phyloP scores from a whole-genome alignment of 2,888 invertebrate genomes.

The Ceriagrion tenellum region DNA sequence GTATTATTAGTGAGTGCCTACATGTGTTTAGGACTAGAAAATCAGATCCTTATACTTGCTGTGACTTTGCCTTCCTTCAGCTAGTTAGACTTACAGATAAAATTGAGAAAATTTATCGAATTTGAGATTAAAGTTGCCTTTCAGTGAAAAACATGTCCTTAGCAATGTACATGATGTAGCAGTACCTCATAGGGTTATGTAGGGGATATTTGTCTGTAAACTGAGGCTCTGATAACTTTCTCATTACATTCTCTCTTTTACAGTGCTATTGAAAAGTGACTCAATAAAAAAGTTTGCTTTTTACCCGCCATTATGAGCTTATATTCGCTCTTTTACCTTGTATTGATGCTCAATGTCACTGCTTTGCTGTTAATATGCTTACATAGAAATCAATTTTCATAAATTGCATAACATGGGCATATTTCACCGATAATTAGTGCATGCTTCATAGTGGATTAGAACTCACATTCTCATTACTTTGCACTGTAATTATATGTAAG shows the following conservation, averaged over 20 bases:
- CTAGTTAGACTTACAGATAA: too few relatives aligned
- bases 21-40: too few relatives aligned
- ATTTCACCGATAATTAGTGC: background rate
- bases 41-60: too few relatives aligned
- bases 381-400: conserved; percentile 30
- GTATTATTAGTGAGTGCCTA: too few relatives aligned
- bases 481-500: conserved; percentile 39
- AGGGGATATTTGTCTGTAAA: background rate
- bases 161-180: background rate
- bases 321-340: background rate
- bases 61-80: too few relatives aligned
- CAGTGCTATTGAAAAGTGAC: background rate
- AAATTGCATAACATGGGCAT: background rate
- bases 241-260: background rate
- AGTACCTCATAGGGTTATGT: background rate
- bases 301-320: background rate
- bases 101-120: background rate
- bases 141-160: background rate
- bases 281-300: background rate
- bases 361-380: conserved; percentile 45
- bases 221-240: background rate
- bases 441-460: conserved; percentile 14
- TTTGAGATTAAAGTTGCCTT: background rate
- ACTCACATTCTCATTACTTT: conserved; percentile 43
- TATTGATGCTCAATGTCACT: background rate